Base-by-base conservation (phyloP, 2,113 vertebrate genomes). In the Sylvia atricapilla region DNA sequence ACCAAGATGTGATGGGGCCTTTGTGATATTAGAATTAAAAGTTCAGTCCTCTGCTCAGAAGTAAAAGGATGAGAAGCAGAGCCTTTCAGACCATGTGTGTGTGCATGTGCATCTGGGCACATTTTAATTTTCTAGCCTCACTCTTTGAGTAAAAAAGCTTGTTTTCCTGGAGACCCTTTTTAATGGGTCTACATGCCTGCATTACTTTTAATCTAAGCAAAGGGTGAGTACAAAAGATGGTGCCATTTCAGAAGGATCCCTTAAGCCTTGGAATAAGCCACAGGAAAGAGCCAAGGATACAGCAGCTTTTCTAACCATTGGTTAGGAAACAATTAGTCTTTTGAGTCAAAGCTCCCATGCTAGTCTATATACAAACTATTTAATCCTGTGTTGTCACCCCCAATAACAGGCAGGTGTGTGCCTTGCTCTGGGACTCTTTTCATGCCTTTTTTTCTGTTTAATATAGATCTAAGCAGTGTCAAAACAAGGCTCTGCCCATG, bases 371-470 rank as follows among this genome's bases (percentile, higher is more conserved):
- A 90, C 94, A 97, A 93, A 96, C 95, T 70, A 59, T 60, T 94
- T 97, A 97, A 97, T 97, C 95, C 93, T 76, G 49, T 93, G 84
- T 96, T 96, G 92, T 97, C 96, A 95, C 70, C 87, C 76, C 56
- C 84, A 95, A 93, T 94, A 96, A 93, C 53, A 95, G 94, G 95
- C 97, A 97, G 96, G 97, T 97, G 95, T 84, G 76, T 94, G 93
- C 72, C 93, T 80, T 90, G 91, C 84, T 94, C 82, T 69, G 53
- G 50, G 74, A 33, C 52, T 90, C 55, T 95, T 94, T 80, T 95
- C 62, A 84, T 86, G 82, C 63, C 62, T 72, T 50, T 67, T 62
- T 59, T 91, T 75, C 75, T 78, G 84, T 84, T 67, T 9, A 64
- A 56, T 75, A 82, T 60, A 82, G 52, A 85, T 87, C 58, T 85